Conservation (phyloP, 2,888 invertebrate species). For the Pollenia griseotomentosa region DNA sequence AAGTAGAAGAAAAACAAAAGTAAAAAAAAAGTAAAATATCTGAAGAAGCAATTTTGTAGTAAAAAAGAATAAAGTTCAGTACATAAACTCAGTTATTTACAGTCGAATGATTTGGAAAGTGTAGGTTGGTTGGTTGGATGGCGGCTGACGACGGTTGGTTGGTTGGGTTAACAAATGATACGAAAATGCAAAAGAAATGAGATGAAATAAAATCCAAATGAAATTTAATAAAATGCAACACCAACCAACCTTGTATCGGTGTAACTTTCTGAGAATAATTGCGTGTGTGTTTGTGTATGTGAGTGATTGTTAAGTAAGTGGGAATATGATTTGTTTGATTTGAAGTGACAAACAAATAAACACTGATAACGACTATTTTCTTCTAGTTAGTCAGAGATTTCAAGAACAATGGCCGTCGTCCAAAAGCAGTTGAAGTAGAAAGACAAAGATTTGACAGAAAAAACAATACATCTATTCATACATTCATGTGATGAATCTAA, state of each 20-base stretch:
- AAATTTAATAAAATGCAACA: slow-evolving; percentile 23
- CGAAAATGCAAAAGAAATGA: slow-evolving; percentile 37
- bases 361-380: background rate
- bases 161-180: slow-evolving; percentile 28
- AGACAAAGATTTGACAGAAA: slow-evolving; percentile 17
- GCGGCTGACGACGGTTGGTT: background rate
- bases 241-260: background rate
- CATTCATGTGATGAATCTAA: background rate
- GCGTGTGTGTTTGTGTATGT: slow-evolving; percentile 1
- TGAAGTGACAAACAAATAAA: slow-evolving; percentile 42
- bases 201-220: slow-evolving; percentile 16
- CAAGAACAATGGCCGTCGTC: slow-evolving; percentile 28
- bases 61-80: slow-evolving; percentile 42
- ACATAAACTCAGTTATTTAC: slow-evolving; percentile 67
- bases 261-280: background rate
- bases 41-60: background rate
- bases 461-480: background rate
- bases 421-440: slow-evolving; percentile 37
- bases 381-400: background rate
- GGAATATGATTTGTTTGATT: slow-evolving; percentile 14
- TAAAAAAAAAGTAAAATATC: background rate
- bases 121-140: slow-evolving; percentile 49
- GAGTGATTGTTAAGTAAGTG: too few relatives aligned
- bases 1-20: background rate
- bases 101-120: slow-evolving; percentile 76